These are phyloP conservation scores for Pao palembangensis DNA, from an alignment of 2,113 vertebrate species.

Conservation along the genomic window DNA sequence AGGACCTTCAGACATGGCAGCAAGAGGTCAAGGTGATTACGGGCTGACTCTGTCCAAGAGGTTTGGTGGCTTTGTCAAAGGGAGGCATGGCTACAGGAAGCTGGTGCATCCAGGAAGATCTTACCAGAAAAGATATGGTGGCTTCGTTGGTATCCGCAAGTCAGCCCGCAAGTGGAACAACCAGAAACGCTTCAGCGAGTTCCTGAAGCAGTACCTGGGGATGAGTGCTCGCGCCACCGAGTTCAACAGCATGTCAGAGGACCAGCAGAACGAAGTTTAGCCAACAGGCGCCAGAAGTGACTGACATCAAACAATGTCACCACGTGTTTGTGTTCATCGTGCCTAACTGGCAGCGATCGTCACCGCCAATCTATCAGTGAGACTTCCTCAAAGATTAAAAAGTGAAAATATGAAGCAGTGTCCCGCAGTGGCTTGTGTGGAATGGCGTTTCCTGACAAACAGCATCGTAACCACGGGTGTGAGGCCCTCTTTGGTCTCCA, in stretches of 20 bases:
- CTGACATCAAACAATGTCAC: constrained; percentile 12
- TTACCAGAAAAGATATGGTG: constrained; percentile 92
- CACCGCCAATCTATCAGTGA: constrained; percentile 7
- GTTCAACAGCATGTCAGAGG: constrained; percentile 75
- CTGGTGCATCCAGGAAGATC: constrained; percentile 70
- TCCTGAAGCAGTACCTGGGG: constrained; percentile 94
- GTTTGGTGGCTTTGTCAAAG: constrained; percentile 77
- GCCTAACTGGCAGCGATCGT: constrained; percentile 7
- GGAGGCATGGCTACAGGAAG: constrained; percentile 75
- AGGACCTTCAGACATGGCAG: constrained; percentile 28
- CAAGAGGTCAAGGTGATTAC: constrained; percentile 45
- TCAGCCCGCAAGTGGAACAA: constrained; percentile 95
- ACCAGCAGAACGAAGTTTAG: constrained; percentile 80
- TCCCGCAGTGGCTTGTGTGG: too few relatives aligned
- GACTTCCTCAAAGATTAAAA: neutral
- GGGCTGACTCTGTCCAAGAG: constrained; percentile 72
- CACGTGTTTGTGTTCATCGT: constrained; percentile 27
- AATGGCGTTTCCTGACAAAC: too few relatives aligned
- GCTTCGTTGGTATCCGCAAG: constrained; percentile 93
- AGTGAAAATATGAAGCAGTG: too few relatives aligned
- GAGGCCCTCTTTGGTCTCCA: too few relatives aligned
- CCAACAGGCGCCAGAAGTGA: constrained; percentile 1
- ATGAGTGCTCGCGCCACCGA: constrained; percentile 85
- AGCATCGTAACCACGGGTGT: too few relatives aligned
- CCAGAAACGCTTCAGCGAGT: constrained; percentile 95